Conservation (phyloP, 2,797 vertebrate genomes). For the Phaenicophaeus curvirostris region DNA sequence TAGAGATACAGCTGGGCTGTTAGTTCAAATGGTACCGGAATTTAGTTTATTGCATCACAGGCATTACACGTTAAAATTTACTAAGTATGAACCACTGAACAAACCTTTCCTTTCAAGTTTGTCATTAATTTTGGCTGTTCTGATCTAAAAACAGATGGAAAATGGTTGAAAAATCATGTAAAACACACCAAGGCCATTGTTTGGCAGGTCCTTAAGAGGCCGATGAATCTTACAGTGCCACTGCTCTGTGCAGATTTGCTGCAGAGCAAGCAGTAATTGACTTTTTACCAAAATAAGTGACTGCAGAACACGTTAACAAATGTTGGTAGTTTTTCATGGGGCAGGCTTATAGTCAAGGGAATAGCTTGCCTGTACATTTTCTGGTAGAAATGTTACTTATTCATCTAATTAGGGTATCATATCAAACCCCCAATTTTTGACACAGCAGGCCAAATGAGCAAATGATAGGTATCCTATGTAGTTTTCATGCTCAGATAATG, state of each 20-base stretch:
- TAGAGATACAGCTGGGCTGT: background rate
- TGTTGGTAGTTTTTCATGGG: background rate
- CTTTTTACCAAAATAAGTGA: constrained; percentile 50
- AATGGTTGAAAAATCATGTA: constrained; percentile 9
- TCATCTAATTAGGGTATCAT: background rate
- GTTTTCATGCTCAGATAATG: background rate
- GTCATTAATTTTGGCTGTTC: constrained; percentile 77
- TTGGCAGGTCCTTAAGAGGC: background rate
- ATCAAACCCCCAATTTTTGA: background rate
- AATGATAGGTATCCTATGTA: background rate
- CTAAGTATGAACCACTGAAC: constrained; percentile 74
- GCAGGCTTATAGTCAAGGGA: background rate
- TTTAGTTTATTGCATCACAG: constrained; percentile 54
- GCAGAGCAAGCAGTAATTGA: constrained; percentile 36
- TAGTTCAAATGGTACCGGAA: constrained; percentile 28
- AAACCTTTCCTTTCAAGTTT: constrained; percentile 74
- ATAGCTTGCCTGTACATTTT: background rate
- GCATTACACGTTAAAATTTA: constrained; percentile 84
- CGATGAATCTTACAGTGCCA: background rate
- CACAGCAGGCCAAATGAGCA: constrained; percentile 3
- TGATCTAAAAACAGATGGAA: constrained; percentile 13
- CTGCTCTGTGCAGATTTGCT: background rate
- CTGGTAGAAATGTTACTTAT: background rate
- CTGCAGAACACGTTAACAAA: background rate
- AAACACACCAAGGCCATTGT: constrained; percentile 21